Evolutionary conservation across 2,888 invertebrate genomes (phyloP), one percentile per base, ranked within the genome.

Genomic region (Chelonus formosanus): DNA sequence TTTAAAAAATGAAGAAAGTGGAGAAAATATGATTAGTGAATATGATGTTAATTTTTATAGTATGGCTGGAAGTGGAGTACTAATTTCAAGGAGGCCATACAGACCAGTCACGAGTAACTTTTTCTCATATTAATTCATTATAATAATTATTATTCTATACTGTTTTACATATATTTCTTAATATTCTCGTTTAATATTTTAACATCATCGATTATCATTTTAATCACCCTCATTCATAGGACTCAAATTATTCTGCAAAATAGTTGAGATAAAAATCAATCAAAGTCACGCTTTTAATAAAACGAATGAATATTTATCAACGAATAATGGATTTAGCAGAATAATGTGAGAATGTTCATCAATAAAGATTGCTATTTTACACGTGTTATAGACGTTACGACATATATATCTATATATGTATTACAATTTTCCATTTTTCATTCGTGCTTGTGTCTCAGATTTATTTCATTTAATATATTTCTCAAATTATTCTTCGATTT

Each of bases 11-110:
- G 20, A 20, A 20, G 20, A 20, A 20, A 20, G 20, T 20, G 20
- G 20, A 20, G 20, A 20, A 2, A 20, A 20, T 20, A 20, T 20
- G 20, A 20, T 20, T 2, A 20, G 20, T 80, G 76, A 80, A 79
- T 69, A 72, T 79, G 73, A 77, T 84, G 84, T 83, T 81, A 84
- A 85, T 85, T 85, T 85, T 85, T 86, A 81, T 87, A 94, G 94
- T 93, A 91, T 90, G 93, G 93, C 90, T 95, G 96, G 96, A 94
- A 94, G 90, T 92, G 94, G 92, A 95, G 95, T 91, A 90, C 94
- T 88, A 92, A 95, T 93, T 96, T 96, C 95, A 93, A 92, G 92
- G 94, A 95, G 90, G 94, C 94, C 89, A 93, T 95, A 88, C 83
- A 83, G 79, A 91, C 92, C 89, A 90, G 90, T 88, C 90, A 91